Evolutionary conservation across 2,113 vertebrate species (phyloP).

Genomic region (Malaclemys terrapin): DNA sequence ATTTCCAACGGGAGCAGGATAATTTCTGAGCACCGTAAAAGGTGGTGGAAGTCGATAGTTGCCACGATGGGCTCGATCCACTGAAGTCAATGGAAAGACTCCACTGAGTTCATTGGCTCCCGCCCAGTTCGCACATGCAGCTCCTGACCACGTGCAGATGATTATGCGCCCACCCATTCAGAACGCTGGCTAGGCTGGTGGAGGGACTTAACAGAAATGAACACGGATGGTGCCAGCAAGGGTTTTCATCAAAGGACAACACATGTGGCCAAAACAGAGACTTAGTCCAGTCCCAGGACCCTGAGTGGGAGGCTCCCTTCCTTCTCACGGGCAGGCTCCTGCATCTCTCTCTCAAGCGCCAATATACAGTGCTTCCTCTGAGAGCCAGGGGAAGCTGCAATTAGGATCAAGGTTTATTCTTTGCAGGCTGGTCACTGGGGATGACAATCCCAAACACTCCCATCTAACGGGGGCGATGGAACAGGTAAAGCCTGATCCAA

Average conservation of each 20-base stretch:
- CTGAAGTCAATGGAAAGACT: background rate
- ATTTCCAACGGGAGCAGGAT: background rate
- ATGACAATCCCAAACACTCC: background rate
- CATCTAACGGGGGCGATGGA: background rate
- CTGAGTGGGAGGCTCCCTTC: background rate
- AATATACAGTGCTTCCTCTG: background rate
- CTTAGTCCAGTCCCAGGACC: background rate
- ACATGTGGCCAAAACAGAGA: background rate
- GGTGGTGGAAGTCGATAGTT: background rate
- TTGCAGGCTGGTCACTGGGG: background rate
- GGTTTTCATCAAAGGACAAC: background rate
- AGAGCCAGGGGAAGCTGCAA: background rate
- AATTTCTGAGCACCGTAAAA: slow-evolving; percentile 11
- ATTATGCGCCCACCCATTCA: background rate
- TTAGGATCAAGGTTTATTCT: background rate
- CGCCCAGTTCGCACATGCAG: background rate
- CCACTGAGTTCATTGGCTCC: background rate
- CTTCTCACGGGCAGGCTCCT: background rate
- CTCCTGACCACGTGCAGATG: background rate
- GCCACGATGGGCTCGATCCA: background rate
- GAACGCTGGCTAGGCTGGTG: background rate
- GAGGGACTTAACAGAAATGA: background rate
- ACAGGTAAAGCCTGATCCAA: background rate
- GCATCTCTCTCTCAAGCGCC: background rate
- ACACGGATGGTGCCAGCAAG: background rate